Conservation (phyloP, 2,113 vertebrate genomes). For the Pontoporia blainvillei region DNA sequence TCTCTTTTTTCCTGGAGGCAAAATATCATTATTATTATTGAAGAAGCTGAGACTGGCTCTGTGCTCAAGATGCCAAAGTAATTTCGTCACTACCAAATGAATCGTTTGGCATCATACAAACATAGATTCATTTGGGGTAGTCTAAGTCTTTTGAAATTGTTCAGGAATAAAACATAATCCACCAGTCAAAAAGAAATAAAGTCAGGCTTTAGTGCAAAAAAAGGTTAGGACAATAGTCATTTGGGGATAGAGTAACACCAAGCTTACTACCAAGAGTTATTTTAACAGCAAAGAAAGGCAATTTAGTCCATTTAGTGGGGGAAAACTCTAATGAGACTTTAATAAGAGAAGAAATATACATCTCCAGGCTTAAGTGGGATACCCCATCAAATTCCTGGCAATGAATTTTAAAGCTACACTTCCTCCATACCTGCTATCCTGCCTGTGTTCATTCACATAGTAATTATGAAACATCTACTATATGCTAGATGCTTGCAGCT, state of each 20-base stretch:
- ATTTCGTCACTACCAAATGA: not conserved
- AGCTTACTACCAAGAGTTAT: slow-evolving; percentile 30
- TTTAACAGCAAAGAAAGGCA: slow-evolving; percentile 40
- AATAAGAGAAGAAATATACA: slow-evolving; percentile 43
- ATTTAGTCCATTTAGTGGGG: slow-evolving; percentile 18
- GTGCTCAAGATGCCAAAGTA: slow-evolving; percentile 47
- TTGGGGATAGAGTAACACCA: not conserved
- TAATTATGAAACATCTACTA: not conserved
- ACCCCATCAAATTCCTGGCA: not conserved
- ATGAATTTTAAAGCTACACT: slow-evolving; percentile 28
- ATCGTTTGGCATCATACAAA: not conserved
- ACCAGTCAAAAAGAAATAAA: slow-evolving; percentile 49
- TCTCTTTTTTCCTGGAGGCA: slow-evolving; percentile 15
- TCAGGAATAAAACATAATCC: slow-evolving; percentile 29
- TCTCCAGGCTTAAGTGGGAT: not conserved
- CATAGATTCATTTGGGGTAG: not conserved
- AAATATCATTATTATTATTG: not conserved
- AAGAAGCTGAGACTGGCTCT: slow-evolving; percentile 6
- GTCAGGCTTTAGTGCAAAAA: not conserved
- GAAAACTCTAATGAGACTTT: slow-evolving; percentile 23
- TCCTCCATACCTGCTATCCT: not conserved
- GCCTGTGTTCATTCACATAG: not conserved
- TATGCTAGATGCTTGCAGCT: not conserved
- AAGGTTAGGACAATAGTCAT: not conserved
- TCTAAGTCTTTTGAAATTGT: not conserved